phyloP scores from a whole-genome alignment of 2,797 vertebrate genomes.

The Pseudochromis fuscus region DNA sequence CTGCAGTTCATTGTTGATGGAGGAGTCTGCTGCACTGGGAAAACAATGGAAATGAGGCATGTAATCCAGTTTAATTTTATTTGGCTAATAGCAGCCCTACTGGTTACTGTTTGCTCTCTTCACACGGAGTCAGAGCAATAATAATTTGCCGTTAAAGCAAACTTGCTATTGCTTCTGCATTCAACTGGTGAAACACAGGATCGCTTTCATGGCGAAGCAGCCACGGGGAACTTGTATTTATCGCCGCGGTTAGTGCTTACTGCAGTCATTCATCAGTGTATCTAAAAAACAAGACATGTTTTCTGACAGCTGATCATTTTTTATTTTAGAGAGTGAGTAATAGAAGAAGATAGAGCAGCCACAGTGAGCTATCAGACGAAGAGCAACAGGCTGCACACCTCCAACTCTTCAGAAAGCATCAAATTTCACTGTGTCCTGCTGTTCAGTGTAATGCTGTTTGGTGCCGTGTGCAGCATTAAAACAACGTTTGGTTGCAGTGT shows the following conservation, averaged over 20 bases:
- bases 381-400: constrained; percentile 6
- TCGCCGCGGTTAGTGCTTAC: neutral
- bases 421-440: neutral
- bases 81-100: too few species aligned
- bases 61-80: neutral
- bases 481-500: neutral
- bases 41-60: constrained; percentile 7
- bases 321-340: neutral
- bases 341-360: neutral
- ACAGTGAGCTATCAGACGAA: constrained; percentile 1
- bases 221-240: neutral
- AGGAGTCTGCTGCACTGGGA: neutral
- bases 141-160: neutral
- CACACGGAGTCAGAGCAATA: neutral
- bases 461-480: neutral
- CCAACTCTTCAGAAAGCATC: neutral
- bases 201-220: constrained; percentile 7
- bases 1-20: neutral
- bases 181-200: neutral
- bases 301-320: neutral
- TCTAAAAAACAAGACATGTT: neutral
- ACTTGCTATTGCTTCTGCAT: neutral
- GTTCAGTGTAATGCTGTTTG: neutral
- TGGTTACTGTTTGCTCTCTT: neutral
- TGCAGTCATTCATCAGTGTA: neutral